Conservation (phyloP, 2,888 invertebrate species). For the Drosophila antonietae region DNA sequence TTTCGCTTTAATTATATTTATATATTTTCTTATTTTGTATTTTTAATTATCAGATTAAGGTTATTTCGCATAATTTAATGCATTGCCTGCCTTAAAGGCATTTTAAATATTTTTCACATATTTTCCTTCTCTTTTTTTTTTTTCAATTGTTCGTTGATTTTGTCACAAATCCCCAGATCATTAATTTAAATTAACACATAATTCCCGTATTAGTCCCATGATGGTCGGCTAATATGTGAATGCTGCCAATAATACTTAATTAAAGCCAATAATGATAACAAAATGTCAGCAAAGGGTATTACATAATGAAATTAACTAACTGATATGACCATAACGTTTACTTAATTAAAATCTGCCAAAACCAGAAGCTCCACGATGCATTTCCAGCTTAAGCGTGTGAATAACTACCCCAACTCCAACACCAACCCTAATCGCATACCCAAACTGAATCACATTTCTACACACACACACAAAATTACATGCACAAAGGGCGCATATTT, state of each 20-base stretch:
- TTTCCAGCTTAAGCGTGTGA: constrained; percentile 54
- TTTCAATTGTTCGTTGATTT: constrained; percentile 53
- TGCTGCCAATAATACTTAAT: constrained; percentile 73
- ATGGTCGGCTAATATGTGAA: constrained; percentile 63
- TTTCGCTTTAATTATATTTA: constrained; percentile 56
- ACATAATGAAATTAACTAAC: constrained; percentile 76
- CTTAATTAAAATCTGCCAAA: constrained; percentile 72
- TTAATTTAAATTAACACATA: constrained; percentile 68
- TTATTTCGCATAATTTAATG: constrained; percentile 31
- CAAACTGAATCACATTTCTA: constrained; percentile 9
- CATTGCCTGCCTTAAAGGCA: constrained; percentile 21
- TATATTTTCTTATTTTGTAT: constrained; percentile 53
- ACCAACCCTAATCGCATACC: neutral
- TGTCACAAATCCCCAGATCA: constrained; percentile 45
- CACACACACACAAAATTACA: constrained; percentile 32
- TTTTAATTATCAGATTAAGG: constrained; percentile 75
- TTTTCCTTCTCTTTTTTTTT: neutral
- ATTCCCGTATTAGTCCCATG: constrained; percentile 54
- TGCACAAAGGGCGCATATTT: constrained; percentile 59
- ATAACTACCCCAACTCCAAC: constrained; percentile 10
- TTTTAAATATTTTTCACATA: constrained; percentile 24
- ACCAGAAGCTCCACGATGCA: constrained; percentile 39
- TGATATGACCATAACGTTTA: constrained; percentile 65
- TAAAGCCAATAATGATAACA: constrained; percentile 73
- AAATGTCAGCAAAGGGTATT: constrained; percentile 49